These are phyloP conservation scores for Mizuhopecten yessoensis DNA, from an alignment of 1,140 invertebrate genomes.

Conservation along the genomic window DNA sequence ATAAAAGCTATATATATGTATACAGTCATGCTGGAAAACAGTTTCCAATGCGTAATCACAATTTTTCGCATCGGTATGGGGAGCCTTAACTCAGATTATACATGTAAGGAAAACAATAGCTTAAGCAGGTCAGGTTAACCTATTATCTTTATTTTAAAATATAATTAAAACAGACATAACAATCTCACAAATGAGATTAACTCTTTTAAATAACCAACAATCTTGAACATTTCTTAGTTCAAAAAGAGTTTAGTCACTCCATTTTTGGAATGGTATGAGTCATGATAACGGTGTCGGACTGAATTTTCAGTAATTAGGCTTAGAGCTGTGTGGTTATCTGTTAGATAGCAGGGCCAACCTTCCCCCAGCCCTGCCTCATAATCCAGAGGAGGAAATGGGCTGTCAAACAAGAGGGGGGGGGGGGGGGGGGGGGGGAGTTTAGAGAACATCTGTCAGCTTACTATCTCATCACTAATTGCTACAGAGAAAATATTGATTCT, in stretches of 20 bases:
- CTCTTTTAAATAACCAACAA: background rate
- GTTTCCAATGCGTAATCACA: too few species aligned
- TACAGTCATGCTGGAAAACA: too few species aligned
- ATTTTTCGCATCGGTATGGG: too few species aligned
- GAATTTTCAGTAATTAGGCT: conserved; percentile 18
- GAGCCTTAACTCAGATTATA: too few species aligned
- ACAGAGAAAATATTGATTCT: background rate
- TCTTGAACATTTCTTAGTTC: background rate
- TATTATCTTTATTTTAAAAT: too few species aligned
- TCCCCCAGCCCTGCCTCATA: background rate
- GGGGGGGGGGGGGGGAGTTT: background rate
- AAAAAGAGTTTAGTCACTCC: background rate
- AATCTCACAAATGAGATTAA: too few species aligned
- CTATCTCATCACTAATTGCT: background rate
- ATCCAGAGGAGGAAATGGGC: background rate
- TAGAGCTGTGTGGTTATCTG: background rate
- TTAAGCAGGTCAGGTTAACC: too few species aligned
- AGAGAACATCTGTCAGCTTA: background rate
- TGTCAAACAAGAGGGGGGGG: background rate
- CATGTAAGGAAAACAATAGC: too few species aligned
- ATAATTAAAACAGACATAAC: too few species aligned
- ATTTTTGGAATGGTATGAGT: conserved; percentile 2
- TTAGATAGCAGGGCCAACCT: background rate
- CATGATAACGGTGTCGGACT: background rate
- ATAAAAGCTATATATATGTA: too few species aligned